A percentile compares a stretch with the other conserved stretches of the same genome.
Evolutionary conservation across 2,888 invertebrate genomes (phyloP).

Genomic region (Tetranychus truncatus): DNA sequence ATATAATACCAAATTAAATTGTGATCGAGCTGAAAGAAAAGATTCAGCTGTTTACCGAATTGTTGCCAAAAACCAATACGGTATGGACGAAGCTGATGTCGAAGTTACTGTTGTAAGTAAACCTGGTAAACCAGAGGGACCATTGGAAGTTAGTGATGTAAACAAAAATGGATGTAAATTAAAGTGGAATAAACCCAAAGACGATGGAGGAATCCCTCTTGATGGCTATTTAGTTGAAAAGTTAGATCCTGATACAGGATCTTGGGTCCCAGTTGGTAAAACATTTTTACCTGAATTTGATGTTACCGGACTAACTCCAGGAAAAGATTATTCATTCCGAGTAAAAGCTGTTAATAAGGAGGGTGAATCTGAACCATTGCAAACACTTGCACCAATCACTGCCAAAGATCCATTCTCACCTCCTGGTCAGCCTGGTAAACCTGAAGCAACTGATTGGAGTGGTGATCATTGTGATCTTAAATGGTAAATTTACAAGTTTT

Average conservation of each 20-base stretch:
- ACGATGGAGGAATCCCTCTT: slow-evolving; percentile 72
- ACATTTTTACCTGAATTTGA: slow-evolving; percentile 36
- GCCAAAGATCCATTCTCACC: slow-evolving; percentile 82
- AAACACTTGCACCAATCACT: slow-evolving; percentile 75
- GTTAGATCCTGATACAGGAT: slow-evolving; percentile 84
- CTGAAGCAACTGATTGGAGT: slow-evolving; percentile 38
- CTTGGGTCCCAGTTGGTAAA: slow-evolving; percentile 90
- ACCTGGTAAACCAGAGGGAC: slow-evolving; percentile 30
- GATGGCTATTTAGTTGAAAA: slow-evolving; percentile 77
- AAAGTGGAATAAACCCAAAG: slow-evolving; percentile 63
- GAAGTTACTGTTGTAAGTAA: slow-evolving; percentile 31
- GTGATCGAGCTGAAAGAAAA: slow-evolving; percentile 28
- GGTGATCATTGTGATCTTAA: slow-evolving; percentile 36
- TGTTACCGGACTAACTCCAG: slow-evolving; percentile 35
- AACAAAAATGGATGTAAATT: slow-evolving; percentile 47
- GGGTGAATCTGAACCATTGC: slow-evolving; percentile 76
- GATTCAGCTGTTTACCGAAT: slow-evolving; percentile 33
- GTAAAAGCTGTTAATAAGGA: slow-evolving; percentile 55
- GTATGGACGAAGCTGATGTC: slow-evolving; percentile 34
- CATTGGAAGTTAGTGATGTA: slow-evolving; percentile 34
- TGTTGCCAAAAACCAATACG: slow-evolving; percentile 33
- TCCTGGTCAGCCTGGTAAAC: slow-evolving; percentile 33
- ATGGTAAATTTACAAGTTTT: slow-evolving; percentile 33
- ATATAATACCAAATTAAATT: slow-evolving; percentile 35
- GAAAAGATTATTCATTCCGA: slow-evolving; percentile 40